Percentiles rank a stretch among this genome's conserved stretches.
These are phyloP conservation scores for Ispidina picta DNA, from an alignment of 2,797 vertebrate species.

Conservation along the genomic window DNA sequence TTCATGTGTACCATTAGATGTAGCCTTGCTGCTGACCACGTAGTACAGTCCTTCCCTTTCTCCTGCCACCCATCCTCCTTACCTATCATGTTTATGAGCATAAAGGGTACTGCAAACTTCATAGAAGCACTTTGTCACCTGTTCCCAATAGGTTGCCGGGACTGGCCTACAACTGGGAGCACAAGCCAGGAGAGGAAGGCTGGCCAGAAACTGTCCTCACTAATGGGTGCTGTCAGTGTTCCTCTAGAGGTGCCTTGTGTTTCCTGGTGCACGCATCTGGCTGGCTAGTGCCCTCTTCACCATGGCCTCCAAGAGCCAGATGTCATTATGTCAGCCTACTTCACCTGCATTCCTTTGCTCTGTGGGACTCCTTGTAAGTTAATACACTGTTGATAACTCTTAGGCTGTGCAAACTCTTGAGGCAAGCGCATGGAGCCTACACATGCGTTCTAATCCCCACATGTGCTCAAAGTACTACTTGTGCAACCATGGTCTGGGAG, in stretches of 20 bases:
- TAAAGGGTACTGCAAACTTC: neutral
- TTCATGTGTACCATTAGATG: neutral
- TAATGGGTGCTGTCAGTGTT: fast-evolving
- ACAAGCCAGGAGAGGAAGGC: neutral
- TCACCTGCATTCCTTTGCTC: neutral
- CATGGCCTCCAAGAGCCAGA: neutral
- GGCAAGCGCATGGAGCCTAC: neutral
- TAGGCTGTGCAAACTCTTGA: neutral
- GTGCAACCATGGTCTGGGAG: neutral
- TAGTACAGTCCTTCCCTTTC: neutral
- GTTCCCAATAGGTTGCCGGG: neutral
- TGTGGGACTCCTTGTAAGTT: neutral
- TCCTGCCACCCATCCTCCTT: neutral
- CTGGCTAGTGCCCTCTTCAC: neutral
- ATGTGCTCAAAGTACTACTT: neutral
- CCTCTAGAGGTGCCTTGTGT: neutral
- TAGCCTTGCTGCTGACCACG: neutral
- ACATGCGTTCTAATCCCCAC: neutral
- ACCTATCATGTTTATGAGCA: fast-evolving
- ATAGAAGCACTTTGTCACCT: neutral
- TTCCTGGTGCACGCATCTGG: neutral
- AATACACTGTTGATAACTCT: neutral
- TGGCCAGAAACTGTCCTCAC: neutral
- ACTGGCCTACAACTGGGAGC: neutral
- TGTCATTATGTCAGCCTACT: neutral